Evolutionary conservation across 2,888 invertebrate genomes (phyloP).

Genomic region (Drosophila dives): DNA sequence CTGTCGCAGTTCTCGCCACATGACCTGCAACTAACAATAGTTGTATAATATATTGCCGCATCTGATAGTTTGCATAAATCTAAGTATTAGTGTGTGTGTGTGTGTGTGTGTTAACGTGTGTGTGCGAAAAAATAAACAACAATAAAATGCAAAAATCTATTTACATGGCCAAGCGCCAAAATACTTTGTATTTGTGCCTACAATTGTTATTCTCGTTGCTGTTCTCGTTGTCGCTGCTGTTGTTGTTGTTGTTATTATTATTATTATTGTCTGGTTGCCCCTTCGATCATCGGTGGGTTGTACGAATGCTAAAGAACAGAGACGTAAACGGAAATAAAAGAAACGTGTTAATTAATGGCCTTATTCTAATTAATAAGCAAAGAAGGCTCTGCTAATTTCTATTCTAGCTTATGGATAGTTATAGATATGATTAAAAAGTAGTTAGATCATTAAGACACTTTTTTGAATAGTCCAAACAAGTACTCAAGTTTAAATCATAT

Average conservation of each 20-base stretch:
- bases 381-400: background rate
- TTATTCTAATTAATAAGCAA: constrained; percentile 44
- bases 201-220: constrained; percentile 18
- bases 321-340: constrained; percentile 1
- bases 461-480: background rate
- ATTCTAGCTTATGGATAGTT: too few relatives aligned
- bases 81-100: constrained; percentile 9
- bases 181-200: constrained; percentile 45
- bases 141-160: constrained; percentile 34
- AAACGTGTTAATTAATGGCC: constrained; percentile 38
- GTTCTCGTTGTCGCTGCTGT: constrained; percentile 10
- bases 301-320: constrained; percentile 24
- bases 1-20: constrained; percentile 68
- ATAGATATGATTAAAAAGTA: too few relatives aligned
- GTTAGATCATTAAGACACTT: too few relatives aligned
- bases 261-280: constrained; percentile 23
- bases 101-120: constrained; percentile 4
- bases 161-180: constrained; percentile 73
- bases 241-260: constrained; percentile 1
- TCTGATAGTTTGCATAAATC: constrained; percentile 1
- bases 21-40: constrained; percentile 63
- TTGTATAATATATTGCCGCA: constrained; percentile 51
- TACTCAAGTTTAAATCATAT: background rate
- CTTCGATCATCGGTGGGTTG: constrained; percentile 51
- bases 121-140: constrained; percentile 20